phyloP scores from a whole-genome alignment of 2,888 invertebrate species.

The Ectemnius cavifrons region DNA sequence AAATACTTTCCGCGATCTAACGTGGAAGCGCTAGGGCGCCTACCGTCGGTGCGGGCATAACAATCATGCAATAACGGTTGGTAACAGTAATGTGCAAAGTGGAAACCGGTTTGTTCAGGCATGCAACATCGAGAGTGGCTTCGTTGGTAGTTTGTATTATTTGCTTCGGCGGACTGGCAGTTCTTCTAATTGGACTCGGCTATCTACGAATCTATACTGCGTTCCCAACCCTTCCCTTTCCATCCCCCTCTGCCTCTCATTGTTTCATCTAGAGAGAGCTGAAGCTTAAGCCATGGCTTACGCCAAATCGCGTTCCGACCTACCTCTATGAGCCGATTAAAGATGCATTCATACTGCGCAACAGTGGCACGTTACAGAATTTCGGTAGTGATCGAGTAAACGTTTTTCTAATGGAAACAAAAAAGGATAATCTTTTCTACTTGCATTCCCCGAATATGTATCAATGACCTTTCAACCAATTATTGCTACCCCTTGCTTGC shows the following conservation, averaged over 20 bases:
- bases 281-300: constrained; percentile 35
- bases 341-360: no score
- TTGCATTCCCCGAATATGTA: no score
- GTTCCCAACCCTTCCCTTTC: constrained; percentile 50
- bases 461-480: no score
- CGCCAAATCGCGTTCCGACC: constrained; percentile 46
- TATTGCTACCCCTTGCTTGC: no score
- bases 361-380: no score
- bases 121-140: constrained; percentile 45
- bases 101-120: constrained; percentile 48
- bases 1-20: constrained; percentile 10
- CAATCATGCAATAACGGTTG: constrained; percentile 52
- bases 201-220: constrained; percentile 69
- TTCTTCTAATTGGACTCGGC: constrained; percentile 69
- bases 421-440: no score
- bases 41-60: constrained; percentile 36
- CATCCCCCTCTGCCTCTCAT: constrained; percentile 3
- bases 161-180: constrained; percentile 58
- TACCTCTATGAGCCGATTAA: constrained; percentile 58
- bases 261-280: constrained; percentile 6
- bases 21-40: constrained; percentile 12
- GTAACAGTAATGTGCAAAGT: constrained; percentile 40
- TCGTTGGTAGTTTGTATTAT: constrained; percentile 53
- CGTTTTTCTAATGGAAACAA: no score
- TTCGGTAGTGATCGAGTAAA: no score